Conservation (phyloP, 2,797 vertebrate species). For the Hafferia zeledoni region DNA sequence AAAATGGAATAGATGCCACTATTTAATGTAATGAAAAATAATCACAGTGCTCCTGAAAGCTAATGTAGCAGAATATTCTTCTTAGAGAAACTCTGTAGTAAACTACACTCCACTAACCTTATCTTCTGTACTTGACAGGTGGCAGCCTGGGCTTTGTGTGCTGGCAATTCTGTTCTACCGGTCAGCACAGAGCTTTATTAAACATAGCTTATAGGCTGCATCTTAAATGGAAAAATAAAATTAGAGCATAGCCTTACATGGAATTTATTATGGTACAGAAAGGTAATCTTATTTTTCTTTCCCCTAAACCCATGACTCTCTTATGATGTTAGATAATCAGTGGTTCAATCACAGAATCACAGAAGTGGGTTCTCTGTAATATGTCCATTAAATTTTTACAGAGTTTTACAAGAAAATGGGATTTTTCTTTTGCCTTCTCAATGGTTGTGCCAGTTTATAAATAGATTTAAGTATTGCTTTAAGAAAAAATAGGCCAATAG, state of each 20-base stretch:
- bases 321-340: conserved; percentile 31
- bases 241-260: conserved; percentile 6
- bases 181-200: conserved; percentile 58
- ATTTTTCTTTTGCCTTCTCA: conserved; percentile 2
- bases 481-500: conserved; percentile 5
- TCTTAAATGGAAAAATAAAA: conserved; percentile 55
- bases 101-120: not conserved
- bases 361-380: not conserved
- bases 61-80: not conserved
- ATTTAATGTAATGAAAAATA: not conserved
- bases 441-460: conserved; percentile 23
- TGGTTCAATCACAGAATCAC: not conserved
- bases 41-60: not conserved
- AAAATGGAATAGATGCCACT: conserved; percentile 3
- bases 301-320: not conserved
- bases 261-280: conserved; percentile 9
- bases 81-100: not conserved
- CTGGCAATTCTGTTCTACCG: conserved; percentile 38
- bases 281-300: conserved; percentile 49
- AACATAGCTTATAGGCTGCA: not conserved
- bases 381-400: conserved; percentile 35
- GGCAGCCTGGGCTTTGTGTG: not conserved
- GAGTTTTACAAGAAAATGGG: conserved; percentile 1
- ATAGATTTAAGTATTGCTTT: not conserved
- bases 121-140: not conserved